Conservation (phyloP, 2,888 invertebrate genomes). For the Tineola bisselliella region DNA sequence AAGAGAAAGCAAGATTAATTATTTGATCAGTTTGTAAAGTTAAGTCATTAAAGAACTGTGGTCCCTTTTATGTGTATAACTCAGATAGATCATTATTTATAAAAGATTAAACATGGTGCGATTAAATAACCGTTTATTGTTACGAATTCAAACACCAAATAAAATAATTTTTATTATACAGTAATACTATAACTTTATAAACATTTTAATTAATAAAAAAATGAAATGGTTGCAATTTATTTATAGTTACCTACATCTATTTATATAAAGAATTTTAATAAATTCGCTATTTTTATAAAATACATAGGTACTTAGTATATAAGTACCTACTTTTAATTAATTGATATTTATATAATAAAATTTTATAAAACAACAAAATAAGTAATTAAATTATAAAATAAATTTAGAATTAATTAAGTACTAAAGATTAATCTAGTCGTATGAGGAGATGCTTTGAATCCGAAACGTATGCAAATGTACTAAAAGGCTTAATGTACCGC, state of each 20-base stretch:
- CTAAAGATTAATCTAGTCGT: conserved; percentile 29
- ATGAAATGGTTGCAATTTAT: too few relatives aligned
- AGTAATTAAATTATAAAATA: background rate
- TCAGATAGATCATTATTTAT: background rate
- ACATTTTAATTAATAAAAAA: too few relatives aligned
- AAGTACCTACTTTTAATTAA: too few relatives aligned
- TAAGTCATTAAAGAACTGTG: conserved; percentile 1
- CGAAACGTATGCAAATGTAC: conserved; percentile 55
- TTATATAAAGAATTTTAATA: too few relatives aligned
- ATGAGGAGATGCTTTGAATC: conserved; percentile 35
- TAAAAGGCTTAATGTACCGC: conserved; percentile 33
- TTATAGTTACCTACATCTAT: too few relatives aligned
- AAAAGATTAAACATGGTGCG: background rate
- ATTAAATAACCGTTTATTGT: background rate
- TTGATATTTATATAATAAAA: too few relatives aligned
- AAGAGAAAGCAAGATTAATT: conserved; percentile 3
- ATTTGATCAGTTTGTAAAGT: background rate
- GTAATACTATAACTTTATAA: too few relatives aligned
- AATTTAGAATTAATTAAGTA: conserved; percentile 7
- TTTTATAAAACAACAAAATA: background rate
- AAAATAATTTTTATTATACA: too few relatives aligned
- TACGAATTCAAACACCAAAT: too few relatives aligned
- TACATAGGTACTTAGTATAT: too few relatives aligned
- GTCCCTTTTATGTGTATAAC: background rate
- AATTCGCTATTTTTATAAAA: too few relatives aligned